Conservation (phyloP, 2,797 vertebrate species). For the Macropus fuliginosus region DNA sequence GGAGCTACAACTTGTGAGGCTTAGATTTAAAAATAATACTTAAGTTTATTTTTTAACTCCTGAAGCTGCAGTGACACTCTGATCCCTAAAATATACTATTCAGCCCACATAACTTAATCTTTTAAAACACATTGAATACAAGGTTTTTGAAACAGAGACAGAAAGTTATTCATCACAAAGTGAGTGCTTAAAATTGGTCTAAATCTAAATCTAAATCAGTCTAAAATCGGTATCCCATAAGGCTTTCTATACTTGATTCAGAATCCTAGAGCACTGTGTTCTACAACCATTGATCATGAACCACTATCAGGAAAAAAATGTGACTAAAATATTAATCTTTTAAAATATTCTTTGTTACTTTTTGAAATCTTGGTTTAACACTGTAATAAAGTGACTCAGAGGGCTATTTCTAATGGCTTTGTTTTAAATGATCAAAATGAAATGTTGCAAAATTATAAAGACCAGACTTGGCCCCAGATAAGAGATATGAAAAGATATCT, state of each 20-base stretch:
- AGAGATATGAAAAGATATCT: background rate
- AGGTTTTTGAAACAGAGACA: background rate
- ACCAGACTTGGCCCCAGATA: background rate
- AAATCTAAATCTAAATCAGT: background rate
- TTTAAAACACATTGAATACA: background rate
- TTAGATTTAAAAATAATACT: background rate
- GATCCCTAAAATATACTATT: background rate
- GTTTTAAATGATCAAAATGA: background rate
- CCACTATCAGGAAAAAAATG: background rate
- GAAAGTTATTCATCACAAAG: background rate
- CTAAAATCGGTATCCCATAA: background rate
- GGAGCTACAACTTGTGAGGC: background rate
- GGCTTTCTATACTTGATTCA: background rate
- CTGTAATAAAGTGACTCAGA: background rate
- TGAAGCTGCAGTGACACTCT: background rate
- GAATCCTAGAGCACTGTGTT: background rate
- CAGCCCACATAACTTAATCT: background rate
- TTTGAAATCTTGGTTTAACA: background rate
- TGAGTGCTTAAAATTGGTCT: background rate
- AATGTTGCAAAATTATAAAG: background rate
- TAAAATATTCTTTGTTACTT: background rate
- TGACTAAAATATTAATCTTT: background rate
- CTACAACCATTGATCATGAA: background rate
- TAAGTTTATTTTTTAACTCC: background rate
- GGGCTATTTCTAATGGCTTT: background rate